Evolutionary conservation across 2,888 invertebrate genomes (phyloP).

Genomic region (Polyommatus icarus): DNA sequence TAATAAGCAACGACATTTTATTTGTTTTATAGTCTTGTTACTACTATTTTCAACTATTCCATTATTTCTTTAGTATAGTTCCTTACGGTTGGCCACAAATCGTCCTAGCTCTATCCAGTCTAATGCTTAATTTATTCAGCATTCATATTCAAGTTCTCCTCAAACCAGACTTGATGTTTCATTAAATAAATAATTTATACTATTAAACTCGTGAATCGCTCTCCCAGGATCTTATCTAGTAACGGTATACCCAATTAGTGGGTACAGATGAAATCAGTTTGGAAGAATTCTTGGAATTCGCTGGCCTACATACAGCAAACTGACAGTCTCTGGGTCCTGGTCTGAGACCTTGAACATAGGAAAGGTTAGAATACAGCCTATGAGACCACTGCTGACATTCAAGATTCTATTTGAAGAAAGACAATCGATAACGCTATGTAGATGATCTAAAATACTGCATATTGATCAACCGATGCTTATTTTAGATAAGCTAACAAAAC

Average conservation of each 20-base stretch:
- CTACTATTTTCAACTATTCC: neutral
- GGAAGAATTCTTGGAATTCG: slow-evolving; percentile 53
- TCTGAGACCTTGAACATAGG: slow-evolving; percentile 24
- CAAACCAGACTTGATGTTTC: slow-evolving; percentile 11
- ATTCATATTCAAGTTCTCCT: slow-evolving; percentile 8
- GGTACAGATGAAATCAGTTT: slow-evolving; percentile 52
- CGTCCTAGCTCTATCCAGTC: slow-evolving; percentile 1
- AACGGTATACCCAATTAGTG: slow-evolving; percentile 43
- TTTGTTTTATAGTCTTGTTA: neutral
- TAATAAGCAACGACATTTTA: neutral
- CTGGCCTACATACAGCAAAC: slow-evolving; percentile 42
- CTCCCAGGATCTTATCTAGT: slow-evolving; percentile 63
- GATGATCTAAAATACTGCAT: neutral
- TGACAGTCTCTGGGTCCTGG: slow-evolving; percentile 25
- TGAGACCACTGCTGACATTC: slow-evolving; percentile 25
- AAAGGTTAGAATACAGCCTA: slow-evolving; percentile 20
- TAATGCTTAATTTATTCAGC: slow-evolving; percentile 21
- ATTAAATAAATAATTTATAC: slow-evolving; percentile 23
- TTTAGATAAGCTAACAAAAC: neutral
- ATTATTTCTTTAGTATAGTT: neutral
- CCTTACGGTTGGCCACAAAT: neutral
- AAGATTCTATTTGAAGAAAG: neutral
- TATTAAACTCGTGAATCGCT: slow-evolving; percentile 51
- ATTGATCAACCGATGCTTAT: neutral
- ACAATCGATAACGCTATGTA: neutral